Evolutionary conservation across 2,797 vertebrate species (phyloP).

Genomic region (Fistularia commersonii): DNA sequence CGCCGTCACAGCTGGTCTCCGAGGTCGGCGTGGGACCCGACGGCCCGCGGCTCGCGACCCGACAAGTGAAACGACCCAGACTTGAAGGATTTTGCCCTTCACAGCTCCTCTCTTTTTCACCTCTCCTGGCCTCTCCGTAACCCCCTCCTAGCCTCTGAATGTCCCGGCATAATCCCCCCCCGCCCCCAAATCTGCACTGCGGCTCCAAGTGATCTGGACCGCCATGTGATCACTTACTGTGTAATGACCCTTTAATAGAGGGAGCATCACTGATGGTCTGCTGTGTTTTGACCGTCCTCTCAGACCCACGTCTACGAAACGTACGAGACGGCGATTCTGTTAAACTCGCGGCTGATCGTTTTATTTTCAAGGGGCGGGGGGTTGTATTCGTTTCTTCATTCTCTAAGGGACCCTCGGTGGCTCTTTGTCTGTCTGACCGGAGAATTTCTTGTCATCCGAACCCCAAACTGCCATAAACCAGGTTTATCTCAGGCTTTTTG

Average conservation of each 20-base stretch:
- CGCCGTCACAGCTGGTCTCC: conserved; percentile 74
- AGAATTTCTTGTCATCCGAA: conserved; percentile 47
- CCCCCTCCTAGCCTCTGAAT: conserved; percentile 25
- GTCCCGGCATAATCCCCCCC: conserved; percentile 19
- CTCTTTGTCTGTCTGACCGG: no score
- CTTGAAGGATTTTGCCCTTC: conserved; percentile 41
- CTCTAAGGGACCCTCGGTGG: no score
- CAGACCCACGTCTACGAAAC: conserved; percentile 14
- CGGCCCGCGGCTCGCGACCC: conserved; percentile 44
- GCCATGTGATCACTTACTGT: conserved; percentile 43
- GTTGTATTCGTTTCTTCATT: no score
- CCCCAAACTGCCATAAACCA: conserved; percentile 61
- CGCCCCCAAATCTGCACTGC: conserved; percentile 38
- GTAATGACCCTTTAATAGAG: conserved; percentile 51
- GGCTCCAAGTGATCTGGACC: conserved; percentile 34
- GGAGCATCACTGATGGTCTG: conserved; percentile 50
- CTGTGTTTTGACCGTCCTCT: conserved; percentile 59
- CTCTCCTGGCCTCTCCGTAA: conserved; percentile 39
- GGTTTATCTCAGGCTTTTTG: conserved; percentile 66
- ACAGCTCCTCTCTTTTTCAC: conserved; percentile 48
- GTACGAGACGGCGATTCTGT: no score
- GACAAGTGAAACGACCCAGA: conserved; percentile 36
- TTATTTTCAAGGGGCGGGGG: no score
- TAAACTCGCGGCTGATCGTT: no score
- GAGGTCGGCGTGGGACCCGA: conserved; percentile 62